Conservation (phyloP, 2,113 vertebrate genomes). For the Melanerpes aurifrons region DNA sequence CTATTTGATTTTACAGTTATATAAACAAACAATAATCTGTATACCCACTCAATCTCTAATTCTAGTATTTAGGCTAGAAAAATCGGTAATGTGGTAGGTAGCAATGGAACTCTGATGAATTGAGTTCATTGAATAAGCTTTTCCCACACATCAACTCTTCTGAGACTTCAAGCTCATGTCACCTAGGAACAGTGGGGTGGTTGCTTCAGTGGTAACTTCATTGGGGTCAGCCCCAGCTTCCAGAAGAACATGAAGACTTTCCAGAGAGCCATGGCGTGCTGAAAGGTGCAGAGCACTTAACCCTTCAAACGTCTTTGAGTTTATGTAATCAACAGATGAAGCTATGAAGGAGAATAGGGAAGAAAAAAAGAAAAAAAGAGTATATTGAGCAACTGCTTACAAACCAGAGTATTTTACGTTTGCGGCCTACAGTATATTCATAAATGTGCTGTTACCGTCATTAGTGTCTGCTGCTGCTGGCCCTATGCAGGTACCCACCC, state of each 20-base stretch:
- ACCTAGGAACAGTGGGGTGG: constrained; percentile 91
- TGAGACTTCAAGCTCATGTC: neutral
- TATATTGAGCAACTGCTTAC: neutral
- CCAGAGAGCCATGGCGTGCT: constrained; percentile 79
- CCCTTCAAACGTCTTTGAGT: constrained; percentile 86
- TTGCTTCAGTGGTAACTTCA: constrained; percentile 83
- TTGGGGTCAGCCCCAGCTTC: constrained; percentile 81
- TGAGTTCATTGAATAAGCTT: neutral
- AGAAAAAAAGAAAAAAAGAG: accelerated
- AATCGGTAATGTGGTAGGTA: neutral
- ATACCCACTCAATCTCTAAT: neutral
- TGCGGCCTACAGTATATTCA: accelerated
- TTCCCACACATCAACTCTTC: too few species aligned
- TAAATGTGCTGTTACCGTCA: accelerated
- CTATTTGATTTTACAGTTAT: neutral
- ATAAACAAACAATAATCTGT: neutral
- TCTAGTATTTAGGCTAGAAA: neutral
- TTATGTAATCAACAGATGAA: constrained; percentile 76
- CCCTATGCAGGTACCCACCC: accelerated
- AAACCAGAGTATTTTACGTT: neutral
- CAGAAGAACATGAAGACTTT: constrained; percentile 78
- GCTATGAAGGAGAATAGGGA: constrained; percentile 42
- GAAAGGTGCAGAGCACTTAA: constrained; percentile 86
- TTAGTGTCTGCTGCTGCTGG: neutral
- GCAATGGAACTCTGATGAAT: neutral